phyloP scores from a whole-genome alignment of 2,797 vertebrate genomes.

The Buphagus erythrorhynchus region DNA sequence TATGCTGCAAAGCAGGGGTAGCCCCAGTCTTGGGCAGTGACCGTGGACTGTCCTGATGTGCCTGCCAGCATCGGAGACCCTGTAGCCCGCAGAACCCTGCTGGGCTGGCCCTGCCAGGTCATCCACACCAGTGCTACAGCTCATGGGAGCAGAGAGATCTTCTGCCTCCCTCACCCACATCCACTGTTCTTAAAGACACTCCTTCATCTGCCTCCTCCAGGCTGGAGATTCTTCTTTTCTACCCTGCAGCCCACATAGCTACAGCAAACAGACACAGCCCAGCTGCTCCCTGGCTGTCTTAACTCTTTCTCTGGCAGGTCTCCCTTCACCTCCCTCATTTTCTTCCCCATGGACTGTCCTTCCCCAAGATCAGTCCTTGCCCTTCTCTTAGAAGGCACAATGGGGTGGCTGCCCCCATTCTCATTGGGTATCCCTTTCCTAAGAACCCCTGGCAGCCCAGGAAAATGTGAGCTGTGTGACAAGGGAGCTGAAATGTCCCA shows the following conservation, averaged over 20 bases:
- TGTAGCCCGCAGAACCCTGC: rapidly evolving
- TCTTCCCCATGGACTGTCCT: not conserved
- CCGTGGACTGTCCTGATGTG: not conserved
- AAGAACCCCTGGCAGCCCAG: not conserved
- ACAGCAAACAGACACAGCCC: not conserved
- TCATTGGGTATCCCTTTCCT: not conserved
- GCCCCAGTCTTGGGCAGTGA: not conserved
- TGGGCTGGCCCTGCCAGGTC: rapidly evolving
- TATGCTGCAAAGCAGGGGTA: not conserved
- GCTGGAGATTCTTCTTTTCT: not conserved
- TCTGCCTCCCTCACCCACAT: not conserved
- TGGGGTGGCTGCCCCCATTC: not conserved
- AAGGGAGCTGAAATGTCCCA: not conserved
- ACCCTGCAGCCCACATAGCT: not conserved
- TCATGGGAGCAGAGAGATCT: not conserved
- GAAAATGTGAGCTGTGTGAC: not conserved
- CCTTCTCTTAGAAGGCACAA: not conserved
- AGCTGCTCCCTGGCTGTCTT: not conserved
- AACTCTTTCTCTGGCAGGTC: not conserved
- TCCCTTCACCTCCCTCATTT: not conserved
- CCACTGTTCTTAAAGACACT: not conserved
- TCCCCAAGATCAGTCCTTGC: not conserved
- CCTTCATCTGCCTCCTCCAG: not conserved
- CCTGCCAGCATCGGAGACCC: not conserved
- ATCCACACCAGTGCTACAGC: not conserved